Conservation (phyloP, 2,797 vertebrate species). For the Phaenicophaeus curvirostris region DNA sequence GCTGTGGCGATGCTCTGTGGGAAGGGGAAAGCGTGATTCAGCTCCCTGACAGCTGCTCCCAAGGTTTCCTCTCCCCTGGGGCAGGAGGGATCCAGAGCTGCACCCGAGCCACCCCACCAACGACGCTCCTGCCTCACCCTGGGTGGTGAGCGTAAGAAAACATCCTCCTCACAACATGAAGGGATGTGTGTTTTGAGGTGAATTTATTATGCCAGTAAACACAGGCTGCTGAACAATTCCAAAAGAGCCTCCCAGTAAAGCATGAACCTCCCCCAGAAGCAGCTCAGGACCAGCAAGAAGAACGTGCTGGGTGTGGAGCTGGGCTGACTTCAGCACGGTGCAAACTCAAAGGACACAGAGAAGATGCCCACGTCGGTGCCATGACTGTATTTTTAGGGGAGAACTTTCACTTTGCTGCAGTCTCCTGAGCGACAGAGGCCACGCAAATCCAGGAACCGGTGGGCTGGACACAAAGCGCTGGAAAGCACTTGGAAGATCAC, state of each 20-base stretch:
- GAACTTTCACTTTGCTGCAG: too few species aligned
- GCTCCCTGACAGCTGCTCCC: not conserved
- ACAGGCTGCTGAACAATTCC: not conserved
- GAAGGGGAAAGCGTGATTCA: not conserved
- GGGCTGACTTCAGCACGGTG: not conserved
- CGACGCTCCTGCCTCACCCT: not conserved
- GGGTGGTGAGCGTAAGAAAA: not conserved
- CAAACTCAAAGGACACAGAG: not conserved
- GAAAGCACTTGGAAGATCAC: not conserved
- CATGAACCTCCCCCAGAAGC: not conserved
- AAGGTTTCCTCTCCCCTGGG: not conserved
- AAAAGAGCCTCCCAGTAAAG: not conserved
- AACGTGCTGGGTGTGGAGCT: not conserved
- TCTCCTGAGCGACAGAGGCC: not conserved
- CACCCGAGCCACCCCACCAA: not conserved
- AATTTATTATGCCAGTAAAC: not conserved
- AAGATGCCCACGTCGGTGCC: not conserved
- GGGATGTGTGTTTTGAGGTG: not conserved
- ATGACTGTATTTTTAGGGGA: rapidly evolving
- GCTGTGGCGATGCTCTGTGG: not conserved
- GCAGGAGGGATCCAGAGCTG: not conserved
- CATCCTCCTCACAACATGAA: not conserved
- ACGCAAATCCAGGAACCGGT: not conserved
- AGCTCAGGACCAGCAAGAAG: not conserved
- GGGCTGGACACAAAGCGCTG: not conserved